phyloP scores from a whole-genome alignment of 1,140 invertebrate genomes.

The Potamilus streckersoni region DNA sequence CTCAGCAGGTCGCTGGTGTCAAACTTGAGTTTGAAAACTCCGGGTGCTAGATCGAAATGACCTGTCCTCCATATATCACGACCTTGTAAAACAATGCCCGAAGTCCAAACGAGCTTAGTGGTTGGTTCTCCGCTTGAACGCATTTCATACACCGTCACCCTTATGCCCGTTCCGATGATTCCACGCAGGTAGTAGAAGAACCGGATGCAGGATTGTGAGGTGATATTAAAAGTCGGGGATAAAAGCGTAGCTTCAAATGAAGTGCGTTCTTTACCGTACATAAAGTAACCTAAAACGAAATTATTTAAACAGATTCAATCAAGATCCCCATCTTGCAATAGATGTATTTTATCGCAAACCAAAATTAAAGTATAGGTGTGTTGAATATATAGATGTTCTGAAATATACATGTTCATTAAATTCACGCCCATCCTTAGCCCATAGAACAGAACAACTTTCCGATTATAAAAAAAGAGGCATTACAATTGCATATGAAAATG shows the following conservation, averaged over 20 bases:
- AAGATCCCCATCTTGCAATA: not conserved
- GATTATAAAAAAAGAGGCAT: no score
- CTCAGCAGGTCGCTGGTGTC: constrained; percentile 24
- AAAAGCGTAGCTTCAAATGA: constrained; percentile 22
- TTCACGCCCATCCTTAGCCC: not conserved
- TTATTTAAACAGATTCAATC: not conserved
- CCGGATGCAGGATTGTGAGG: constrained; percentile 38
- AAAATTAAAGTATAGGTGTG: not conserved
- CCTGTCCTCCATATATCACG: constrained; percentile 44
- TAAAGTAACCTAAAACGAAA: constrained; percentile 20
- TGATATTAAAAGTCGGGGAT: constrained; percentile 37
- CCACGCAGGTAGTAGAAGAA: constrained; percentile 50
- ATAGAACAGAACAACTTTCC: not conserved
- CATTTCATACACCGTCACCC: constrained; percentile 22
- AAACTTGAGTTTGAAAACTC: constrained; percentile 36
- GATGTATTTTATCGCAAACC: not conserved
- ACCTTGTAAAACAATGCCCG: not conserved
- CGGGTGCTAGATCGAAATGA: constrained; percentile 36
- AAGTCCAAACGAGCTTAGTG: not conserved
- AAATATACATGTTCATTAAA: not conserved
- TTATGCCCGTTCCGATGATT: constrained; percentile 8
- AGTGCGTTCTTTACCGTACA: constrained; percentile 24
- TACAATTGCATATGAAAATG: no score
- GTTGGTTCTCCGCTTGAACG: not conserved
- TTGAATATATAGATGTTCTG: not conserved